phyloP scores from a whole-genome alignment of 1,140 invertebrate genomes.

The Ceratina calcarata region DNA sequence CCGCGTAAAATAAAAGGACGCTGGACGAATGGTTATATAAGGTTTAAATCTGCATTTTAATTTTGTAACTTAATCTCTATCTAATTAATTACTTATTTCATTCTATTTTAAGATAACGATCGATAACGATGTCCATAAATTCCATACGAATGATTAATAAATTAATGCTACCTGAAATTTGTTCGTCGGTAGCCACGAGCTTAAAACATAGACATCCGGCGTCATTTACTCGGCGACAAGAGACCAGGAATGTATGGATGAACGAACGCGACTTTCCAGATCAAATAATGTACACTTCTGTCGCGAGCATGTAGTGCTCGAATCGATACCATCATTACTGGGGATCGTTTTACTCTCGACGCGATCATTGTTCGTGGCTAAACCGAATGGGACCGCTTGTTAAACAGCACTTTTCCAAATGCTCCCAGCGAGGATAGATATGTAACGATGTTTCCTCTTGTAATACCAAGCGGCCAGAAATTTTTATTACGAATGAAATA shows the following conservation, averaged over 20 bases:
- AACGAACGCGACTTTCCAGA: slow-evolving; percentile 3
- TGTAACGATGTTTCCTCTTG: neutral
- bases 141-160: neutral
- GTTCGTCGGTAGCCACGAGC: neutral
- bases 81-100: too few species aligned
- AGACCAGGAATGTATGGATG: neutral
- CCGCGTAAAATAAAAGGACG: neutral
- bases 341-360: slow-evolving; percentile 40
- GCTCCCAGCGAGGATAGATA: neutral
- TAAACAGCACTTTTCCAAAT: neutral
- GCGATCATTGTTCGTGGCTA: slow-evolving; percentile 51
- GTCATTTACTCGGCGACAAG: neutral
- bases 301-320: slow-evolving; percentile 36
- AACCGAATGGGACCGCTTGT: slow-evolving; percentile 47
- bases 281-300: slow-evolving; percentile 20
- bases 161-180: neutral
- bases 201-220: too few species aligned
- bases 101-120: too few species aligned
- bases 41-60: neutral
- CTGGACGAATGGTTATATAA: neutral
- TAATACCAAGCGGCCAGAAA: neutral
- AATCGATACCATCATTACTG: slow-evolving; percentile 66
- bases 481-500: neutral
- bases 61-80: neutral
- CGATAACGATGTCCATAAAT: neutral